phyloP scores from a whole-genome alignment of 2,797 vertebrate genomes.

The Myripristis murdjan region DNA sequence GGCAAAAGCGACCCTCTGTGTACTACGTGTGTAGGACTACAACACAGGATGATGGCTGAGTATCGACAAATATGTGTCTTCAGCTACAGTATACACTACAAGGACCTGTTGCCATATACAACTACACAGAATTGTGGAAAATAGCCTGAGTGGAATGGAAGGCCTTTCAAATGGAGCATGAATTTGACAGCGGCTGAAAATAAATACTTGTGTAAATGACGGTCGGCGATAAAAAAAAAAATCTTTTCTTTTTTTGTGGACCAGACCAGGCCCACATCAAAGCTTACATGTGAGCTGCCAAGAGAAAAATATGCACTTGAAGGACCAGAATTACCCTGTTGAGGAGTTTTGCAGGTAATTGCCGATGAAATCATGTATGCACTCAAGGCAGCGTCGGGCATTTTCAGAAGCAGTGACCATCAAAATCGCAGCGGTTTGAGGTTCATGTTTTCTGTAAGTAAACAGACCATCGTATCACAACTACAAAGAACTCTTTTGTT shows the following conservation, averaged over 20 bases:
- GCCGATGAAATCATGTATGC: background rate
- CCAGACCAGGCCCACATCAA: no score
- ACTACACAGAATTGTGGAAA: background rate
- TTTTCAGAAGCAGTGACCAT: background rate
- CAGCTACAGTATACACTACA: background rate
- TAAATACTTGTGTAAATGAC: no score
- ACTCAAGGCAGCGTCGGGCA: background rate
- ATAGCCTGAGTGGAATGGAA: background rate
- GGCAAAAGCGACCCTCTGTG: slow-evolving; percentile 12
- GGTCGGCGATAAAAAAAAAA: no score
- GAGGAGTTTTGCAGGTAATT: no score
- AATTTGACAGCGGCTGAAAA: background rate
- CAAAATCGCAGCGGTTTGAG: background rate
- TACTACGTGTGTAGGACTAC: background rate
- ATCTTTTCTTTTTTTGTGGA: no score
- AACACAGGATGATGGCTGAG: slow-evolving; percentile 6
- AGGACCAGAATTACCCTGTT: no score
- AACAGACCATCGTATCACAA: background rate
- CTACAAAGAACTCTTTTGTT: background rate
- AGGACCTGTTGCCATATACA: slow-evolving; percentile 1
- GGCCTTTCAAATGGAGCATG: background rate
- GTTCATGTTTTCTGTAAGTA: background rate
- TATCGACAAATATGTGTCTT: slow-evolving; percentile 12
- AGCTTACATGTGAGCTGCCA: no score
- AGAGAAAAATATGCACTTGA: no score